Percentiles rank a stretch among this genome's conserved stretches.
These are phyloP conservation scores for Penaeus chinensis DNA, from an alignment of 1,140 invertebrate genomes.

Conservation along the genomic window DNA sequence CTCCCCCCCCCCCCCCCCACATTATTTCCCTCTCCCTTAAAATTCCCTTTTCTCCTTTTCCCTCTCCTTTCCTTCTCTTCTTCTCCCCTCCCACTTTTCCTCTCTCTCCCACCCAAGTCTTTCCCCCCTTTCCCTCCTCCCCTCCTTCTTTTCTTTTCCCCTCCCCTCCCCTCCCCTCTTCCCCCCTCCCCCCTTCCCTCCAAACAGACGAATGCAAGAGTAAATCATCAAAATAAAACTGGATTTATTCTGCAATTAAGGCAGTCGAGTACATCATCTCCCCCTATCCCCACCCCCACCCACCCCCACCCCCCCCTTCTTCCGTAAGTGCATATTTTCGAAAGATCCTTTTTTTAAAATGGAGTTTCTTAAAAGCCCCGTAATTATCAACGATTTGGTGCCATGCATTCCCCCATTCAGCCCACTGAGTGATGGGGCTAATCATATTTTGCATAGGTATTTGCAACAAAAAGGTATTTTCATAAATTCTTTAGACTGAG, in stretches of 20 bases:
- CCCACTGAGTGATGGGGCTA: no score
- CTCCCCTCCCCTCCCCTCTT: background rate
- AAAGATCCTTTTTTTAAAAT: no score
- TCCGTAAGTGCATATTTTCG: no score
- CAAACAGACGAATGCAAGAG: background rate
- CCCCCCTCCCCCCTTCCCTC: background rate
- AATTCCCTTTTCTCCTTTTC: background rate
- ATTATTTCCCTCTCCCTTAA: background rate
- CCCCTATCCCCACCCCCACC: no score
- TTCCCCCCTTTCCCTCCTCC: background rate
- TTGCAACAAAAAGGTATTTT: background rate
- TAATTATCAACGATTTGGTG: no score
- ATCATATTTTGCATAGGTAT: background rate
- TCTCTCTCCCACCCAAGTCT: no score
- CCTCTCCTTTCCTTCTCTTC: background rate
- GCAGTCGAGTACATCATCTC: no score
- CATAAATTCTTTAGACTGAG: background rate
- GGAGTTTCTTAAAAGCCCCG: no score
- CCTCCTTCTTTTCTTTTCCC: background rate
- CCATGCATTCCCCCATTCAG: no score
- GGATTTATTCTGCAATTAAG: no score
- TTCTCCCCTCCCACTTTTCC: no score
- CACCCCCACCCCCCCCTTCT: no score
- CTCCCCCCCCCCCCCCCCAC: background rate
- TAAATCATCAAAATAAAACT: background rate